Evolutionary conservation across 2,888 invertebrate genomes (phyloP), one percentile per base, ranked within the genome.

Genomic region (Drosophila kanekoi): DNA sequence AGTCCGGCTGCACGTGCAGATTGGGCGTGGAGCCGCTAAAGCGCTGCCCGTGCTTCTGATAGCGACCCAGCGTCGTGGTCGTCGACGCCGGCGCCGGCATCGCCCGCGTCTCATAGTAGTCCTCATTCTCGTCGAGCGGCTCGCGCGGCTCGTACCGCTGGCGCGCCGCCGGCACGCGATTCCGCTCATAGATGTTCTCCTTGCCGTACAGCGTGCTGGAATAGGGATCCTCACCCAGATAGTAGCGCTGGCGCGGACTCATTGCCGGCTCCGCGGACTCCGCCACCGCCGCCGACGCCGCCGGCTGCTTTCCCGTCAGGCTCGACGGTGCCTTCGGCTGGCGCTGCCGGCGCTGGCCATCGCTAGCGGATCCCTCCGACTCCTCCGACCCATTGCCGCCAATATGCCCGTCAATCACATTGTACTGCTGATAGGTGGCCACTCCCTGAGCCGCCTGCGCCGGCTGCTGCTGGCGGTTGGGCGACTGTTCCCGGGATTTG

Each of bases 141-240:
- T 23, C 23, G 23, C 23, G 23, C 5, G 23, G 5, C 49, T 83
- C 87, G 10, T 79, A 67, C 37, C 76, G 68, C 10, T 37, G 14
- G 0, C 11, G 47, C 40, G 43, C 76, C 59, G 68, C 18, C 58
- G 67, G 0, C 73, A 43, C 60, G 57, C 11, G 52, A 49, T 70
- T 70, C 1, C 87, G 76, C 52, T 95, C 96, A 93, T 97, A 96
- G 91, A 96, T 96, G 92, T 96, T 96, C 92, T 97, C 97, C 87
- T 96, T 94, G 72, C 97, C 96, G 92, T 96, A 97, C 90, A 96
- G 96, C 92, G 96, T 96, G 23, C 95, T 95, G 62, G 95, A 96
- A 92, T 96, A 97, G 32, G 97, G 97, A 93, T 97, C 97, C 93
- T 97, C 97, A 40, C 97, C 97, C 79, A 97, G 94, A 92, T 97